Conservation (phyloP, 1,140 invertebrate species). For the Arion vulgaris region DNA sequence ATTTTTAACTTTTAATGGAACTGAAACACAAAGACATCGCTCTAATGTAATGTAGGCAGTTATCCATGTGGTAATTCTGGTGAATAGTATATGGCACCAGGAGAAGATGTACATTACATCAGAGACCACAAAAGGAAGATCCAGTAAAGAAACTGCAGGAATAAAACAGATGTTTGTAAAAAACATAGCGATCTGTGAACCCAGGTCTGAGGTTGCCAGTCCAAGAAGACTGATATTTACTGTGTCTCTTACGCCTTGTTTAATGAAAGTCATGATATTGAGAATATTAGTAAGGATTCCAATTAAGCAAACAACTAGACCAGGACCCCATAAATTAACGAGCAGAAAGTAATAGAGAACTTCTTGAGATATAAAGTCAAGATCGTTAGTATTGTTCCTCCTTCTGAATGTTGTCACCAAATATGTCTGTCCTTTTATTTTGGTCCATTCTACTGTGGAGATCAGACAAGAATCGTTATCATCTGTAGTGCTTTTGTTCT, state of each 20-base stretch:
- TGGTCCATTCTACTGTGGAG: too few relatives aligned
- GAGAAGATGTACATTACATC: not conserved
- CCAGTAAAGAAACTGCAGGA: not conserved
- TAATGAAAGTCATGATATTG: not conserved
- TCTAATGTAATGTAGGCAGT: constrained; percentile 25
- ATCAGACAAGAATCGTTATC: too few relatives aligned
- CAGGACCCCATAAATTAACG: not conserved
- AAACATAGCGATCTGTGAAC: not conserved
- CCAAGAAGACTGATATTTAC: constrained; percentile 2
- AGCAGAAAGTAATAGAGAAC: not conserved
- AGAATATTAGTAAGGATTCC: constrained; percentile 6
- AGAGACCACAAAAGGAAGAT: not conserved
- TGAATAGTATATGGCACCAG: constrained; percentile 2
- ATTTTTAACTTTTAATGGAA: not conserved
- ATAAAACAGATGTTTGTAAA: not conserved
- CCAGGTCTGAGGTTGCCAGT: not conserved
- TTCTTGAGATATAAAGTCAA: not conserved
- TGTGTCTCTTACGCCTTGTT: not conserved
- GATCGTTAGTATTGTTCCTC: too few relatives aligned
- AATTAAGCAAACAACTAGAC: not conserved
- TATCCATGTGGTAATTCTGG: constrained; percentile 4
- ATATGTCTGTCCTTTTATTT: too few relatives aligned
- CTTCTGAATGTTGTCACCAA: too few relatives aligned
- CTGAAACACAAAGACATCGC: not conserved
- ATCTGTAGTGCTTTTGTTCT: too few relatives aligned